Evolutionary conservation across 2,888 invertebrate genomes (phyloP), one percentile per base, ranked within the genome.

Genomic region (Hermaeophaga mercurialis): DNA sequence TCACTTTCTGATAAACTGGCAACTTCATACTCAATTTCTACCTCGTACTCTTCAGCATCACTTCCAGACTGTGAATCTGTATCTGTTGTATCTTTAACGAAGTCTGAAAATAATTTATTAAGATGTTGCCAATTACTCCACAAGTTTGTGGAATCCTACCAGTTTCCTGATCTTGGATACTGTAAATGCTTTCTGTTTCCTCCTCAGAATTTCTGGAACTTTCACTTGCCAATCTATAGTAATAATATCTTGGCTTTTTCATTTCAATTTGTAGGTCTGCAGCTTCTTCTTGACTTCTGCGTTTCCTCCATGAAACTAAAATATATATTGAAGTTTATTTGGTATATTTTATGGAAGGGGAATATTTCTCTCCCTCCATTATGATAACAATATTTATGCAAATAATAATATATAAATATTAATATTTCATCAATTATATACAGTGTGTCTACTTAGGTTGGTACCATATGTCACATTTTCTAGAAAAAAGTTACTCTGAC

Each of bases 111-210:
- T 47, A 65, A 73, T 59, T 58, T 52, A 65, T 68, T 66, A 66
- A 62, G 64, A 49, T 65, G 45, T 44, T 59, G 58, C 56, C 52
- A 44, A 54, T 43, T 46, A 56, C 46, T 31, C 49, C 26, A 18
- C 41, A 52, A 33, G 54, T 45, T 59, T 43, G 59, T 55, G 60
- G 60, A 55, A 56, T 59, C 75, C 75, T 80, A 87, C 87, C 87
- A 69, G 87, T 88, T 75, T 86, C 86, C 66, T 80, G 81, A 28
- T 79, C 85, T 69, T 87, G 87, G 12, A 85, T 75, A 68, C 86
- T 87, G 67, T 81, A 79, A 5, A 85, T 77, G 19, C 85, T 85
- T 67, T 87, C 87, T 7, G 79, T 77, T 46, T 80, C 80, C 49
- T 74, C 73, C 46, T 64, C 66, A 0, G 70, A 65, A 2, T 59